These are phyloP conservation scores for Dichetophora obliterata DNA, from an alignment of 2,888 invertebrate genomes.

Conservation along the genomic window DNA sequence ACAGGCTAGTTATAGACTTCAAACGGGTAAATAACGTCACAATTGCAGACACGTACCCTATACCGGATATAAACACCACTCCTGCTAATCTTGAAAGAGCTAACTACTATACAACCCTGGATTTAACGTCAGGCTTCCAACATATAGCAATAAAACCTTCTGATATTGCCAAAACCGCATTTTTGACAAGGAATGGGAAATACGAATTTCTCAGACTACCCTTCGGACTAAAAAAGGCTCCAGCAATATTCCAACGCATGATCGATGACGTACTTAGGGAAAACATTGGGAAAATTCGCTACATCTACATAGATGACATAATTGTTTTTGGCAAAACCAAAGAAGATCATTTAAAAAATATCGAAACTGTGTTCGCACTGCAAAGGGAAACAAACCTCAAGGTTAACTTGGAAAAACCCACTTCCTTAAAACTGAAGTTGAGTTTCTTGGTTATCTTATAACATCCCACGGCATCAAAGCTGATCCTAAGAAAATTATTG, in stretches of 20 bases:
- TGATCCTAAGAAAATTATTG: too few relatives aligned
- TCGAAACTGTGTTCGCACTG: neutral
- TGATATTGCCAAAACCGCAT: conserved; percentile 23
- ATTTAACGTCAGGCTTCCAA: conserved; percentile 25
- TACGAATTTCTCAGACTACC: neutral
- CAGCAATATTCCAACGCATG: too few relatives aligned
- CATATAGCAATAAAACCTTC: conserved; percentile 29
- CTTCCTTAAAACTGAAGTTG: too few relatives aligned
- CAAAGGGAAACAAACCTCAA: neutral
- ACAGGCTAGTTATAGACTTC: too few relatives aligned
- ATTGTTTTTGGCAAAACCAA: too few relatives aligned
- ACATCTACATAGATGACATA: neutral
- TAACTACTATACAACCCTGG: conserved; percentile 26
- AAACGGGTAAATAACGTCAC: too few relatives aligned
- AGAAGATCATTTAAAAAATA: too few relatives aligned
- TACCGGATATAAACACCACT: conserved; percentile 9
- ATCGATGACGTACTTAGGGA: neutral
- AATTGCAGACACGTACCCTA: too few relatives aligned
- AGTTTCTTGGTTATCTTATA: too few relatives aligned
- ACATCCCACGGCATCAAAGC: too few relatives aligned
- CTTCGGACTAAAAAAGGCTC: too few relatives aligned
- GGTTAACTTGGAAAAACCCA: neutral
- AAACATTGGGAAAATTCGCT: neutral
- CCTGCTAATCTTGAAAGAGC: conserved; percentile 21
- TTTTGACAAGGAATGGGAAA: neutral